phyloP scores from a whole-genome alignment of 30 jellyfish, hydroid and myxozoan genomes.

The Turritopsis dohrnii region DNA sequence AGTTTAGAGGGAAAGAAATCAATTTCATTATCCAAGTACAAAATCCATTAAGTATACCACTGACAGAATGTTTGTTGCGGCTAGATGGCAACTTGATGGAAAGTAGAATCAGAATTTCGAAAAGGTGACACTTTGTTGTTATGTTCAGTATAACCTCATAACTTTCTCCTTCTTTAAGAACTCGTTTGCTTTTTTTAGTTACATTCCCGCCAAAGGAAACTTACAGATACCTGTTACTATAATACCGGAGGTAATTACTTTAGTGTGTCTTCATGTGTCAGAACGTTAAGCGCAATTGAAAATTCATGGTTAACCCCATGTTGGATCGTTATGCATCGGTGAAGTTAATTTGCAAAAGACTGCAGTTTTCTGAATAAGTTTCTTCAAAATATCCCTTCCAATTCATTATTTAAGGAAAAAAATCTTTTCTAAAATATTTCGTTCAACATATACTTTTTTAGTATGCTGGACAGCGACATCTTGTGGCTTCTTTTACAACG shows the following conservation, averaged over 20 bases:
- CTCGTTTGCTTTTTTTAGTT: slow-evolving; percentile 30
- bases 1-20: slow-evolving; percentile 53
- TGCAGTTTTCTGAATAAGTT: no score
- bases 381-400: background rate
- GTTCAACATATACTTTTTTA: slow-evolving; percentile 8
- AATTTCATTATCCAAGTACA: slow-evolving; percentile 49
- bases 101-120: slow-evolving; percentile 56
- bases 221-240: slow-evolving; percentile 62
- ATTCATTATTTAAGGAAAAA: no score
- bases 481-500: slow-evolving; percentile 62
- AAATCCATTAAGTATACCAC: slow-evolving; percentile 46
- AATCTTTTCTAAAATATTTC: background rate
- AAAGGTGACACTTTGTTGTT: no score
- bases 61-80: slow-evolving; percentile 62
- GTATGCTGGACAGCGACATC: slow-evolving; percentile 65
- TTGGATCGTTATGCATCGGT: no score
- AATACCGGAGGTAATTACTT: slow-evolving; percentile 61
- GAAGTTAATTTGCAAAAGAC: no score
- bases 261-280: background rate
- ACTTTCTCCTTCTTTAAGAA: no score
- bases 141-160: no score
- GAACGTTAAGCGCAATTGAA: background rate
- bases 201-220: slow-evolving; percentile 51
- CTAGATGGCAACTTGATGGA: slow-evolving; percentile 71
- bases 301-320: no score